Evolutionary conservation across 2,113 vertebrate species (phyloP).

Genomic region (Antigone vipio): DNA sequence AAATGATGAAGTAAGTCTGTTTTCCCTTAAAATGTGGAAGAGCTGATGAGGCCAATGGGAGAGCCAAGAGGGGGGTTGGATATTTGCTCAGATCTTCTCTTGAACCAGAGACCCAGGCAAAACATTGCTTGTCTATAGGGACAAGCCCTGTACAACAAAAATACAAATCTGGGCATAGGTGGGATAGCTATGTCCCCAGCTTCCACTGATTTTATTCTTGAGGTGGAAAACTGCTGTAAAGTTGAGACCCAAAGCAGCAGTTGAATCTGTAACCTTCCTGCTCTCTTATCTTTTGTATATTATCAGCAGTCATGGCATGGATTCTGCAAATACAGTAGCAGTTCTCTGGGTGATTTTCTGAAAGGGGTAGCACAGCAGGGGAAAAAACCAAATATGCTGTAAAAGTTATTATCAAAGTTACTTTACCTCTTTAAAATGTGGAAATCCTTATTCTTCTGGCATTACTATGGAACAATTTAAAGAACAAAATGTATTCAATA

Average conservation of each 20-base stretch:
- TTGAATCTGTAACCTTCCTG: not conserved
- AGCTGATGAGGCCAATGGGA: not conserved
- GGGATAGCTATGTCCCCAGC: not conserved
- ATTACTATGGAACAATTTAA: slow-evolving; percentile 6
- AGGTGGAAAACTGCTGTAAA: not conserved
- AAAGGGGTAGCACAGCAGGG: not conserved
- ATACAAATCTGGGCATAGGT: not conserved
- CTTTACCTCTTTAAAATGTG: slow-evolving; percentile 45
- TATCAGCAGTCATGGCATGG: not conserved
- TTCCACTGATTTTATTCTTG: not conserved
- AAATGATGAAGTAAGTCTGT: not conserved
- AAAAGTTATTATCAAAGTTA: not conserved
- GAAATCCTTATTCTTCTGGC: slow-evolving; percentile 12
- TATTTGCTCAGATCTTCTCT: not conserved
- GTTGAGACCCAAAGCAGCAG: not conserved
- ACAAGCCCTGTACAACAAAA: not conserved
- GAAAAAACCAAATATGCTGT: not conserved
- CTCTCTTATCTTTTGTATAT: not conserved
- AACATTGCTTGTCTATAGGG: not conserved
- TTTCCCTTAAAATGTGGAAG: not conserved
- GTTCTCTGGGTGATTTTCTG: not conserved
- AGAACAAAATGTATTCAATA: slow-evolving; percentile 47
- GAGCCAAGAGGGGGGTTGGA: not conserved
- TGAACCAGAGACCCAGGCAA: not conserved
- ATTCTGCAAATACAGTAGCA: not conserved